Evolutionary conservation across 2,888 invertebrate genomes (phyloP).

Genomic region (Atrina japonica): DNA sequence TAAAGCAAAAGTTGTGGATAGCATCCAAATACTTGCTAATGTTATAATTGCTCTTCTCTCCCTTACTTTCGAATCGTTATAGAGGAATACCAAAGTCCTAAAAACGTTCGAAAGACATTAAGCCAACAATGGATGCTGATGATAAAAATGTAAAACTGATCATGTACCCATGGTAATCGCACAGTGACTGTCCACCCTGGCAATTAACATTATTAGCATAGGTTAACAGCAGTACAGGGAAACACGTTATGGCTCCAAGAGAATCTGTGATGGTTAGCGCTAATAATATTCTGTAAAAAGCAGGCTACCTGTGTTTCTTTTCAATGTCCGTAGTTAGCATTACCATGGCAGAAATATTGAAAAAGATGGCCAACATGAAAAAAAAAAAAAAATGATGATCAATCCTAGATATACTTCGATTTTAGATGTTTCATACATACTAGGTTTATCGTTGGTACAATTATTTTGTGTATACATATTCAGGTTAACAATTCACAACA

Average conservation of each 20-base stretch:
- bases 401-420: background rate
- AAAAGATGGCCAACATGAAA: background rate
- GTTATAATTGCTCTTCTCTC: background rate
- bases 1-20: conserved; percentile 6
- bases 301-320: background rate
- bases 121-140: conserved; percentile 1
- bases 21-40: background rate
- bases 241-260: background rate
- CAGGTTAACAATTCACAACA: too few relatives aligned
- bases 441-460: too few relatives aligned
- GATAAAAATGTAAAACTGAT: conserved; percentile 13
- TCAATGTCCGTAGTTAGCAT: background rate
- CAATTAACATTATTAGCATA: conserved; percentile 5
- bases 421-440: background rate
- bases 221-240: conserved; percentile 3
- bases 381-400: background rate
- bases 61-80: background rate
- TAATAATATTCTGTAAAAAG: background rate
- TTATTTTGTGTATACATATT: too few relatives aligned
- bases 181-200: background rate
- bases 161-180: conserved; percentile 6
- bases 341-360: background rate
- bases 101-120: conserved; percentile 3
- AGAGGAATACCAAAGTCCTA: conserved; percentile 6
- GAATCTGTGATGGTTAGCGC: background rate